Conservation (phyloP, 2,797 vertebrate genomes). For the Lindbergichthys nudifrons region DNA sequence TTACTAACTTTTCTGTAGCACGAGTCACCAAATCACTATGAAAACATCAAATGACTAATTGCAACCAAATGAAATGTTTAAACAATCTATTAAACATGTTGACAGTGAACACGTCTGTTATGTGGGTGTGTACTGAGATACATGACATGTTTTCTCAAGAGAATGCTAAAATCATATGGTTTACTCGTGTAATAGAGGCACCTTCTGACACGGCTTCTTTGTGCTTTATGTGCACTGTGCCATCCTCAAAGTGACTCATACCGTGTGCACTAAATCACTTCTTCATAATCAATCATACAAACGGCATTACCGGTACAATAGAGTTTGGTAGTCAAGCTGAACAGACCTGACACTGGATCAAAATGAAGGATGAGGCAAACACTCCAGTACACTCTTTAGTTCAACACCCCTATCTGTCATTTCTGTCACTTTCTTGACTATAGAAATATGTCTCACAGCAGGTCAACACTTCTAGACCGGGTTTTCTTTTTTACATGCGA, state of each 20-base stretch:
- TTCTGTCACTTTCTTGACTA: neutral
- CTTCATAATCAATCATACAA: constrained; percentile 14
- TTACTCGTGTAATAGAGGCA: neutral
- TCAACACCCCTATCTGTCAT: neutral
- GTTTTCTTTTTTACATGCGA: constrained; percentile 13
- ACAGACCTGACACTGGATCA: neutral
- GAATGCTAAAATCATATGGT: neutral
- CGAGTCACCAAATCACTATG: constrained; percentile 17
- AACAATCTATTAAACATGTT: constrained; percentile 47
- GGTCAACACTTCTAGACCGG: constrained; percentile 1
- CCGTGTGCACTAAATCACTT: constrained; percentile 11
- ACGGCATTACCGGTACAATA: neutral
- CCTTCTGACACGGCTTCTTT: constrained; percentile 21
- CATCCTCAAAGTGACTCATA: constrained; percentile 7
- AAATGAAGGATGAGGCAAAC: neutral
- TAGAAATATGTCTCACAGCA: constrained; percentile 6
- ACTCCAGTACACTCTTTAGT: neutral
- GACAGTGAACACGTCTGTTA: constrained; percentile 18
- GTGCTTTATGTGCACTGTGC: constrained; percentile 9
- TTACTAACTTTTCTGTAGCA: constrained; percentile 42
- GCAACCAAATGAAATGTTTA: constrained; percentile 45
- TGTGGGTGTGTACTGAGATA: constrained; percentile 9
- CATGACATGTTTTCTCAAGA: constrained; percentile 11
- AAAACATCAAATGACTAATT: constrained; percentile 31
- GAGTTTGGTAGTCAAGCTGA: neutral